A percentile compares a stretch with the other conserved stretches of the same genome.
phyloP scores from a whole-genome alignment of 1,140 invertebrate species.

The Brachionus asplanchnoidis region DNA sequence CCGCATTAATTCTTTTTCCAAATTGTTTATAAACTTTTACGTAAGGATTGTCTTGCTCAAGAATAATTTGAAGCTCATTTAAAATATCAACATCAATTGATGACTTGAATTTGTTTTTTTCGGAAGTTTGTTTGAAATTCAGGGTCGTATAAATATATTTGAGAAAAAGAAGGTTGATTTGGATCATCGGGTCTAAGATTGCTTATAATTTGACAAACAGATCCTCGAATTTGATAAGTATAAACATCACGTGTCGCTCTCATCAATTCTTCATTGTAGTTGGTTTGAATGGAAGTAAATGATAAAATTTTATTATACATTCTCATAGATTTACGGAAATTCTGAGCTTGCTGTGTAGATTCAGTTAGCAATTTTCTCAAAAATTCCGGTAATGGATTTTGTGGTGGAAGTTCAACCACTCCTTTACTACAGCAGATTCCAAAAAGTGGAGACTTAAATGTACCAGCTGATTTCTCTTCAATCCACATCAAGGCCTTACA shows the following conservation, averaged over 20 bases:
- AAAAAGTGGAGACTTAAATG: background rate
- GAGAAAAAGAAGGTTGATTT: background rate
- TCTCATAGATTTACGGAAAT: background rate
- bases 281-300: background rate
- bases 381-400: background rate
- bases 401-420: background rate
- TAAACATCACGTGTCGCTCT: background rate
- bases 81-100: background rate
- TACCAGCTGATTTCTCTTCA: background rate
- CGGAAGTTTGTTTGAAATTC: background rate
- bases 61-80: background rate
- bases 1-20: too few relatives aligned
- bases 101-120: background rate
- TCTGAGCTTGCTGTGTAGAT: background rate
- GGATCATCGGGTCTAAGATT: background rate
- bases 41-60: conserved; percentile 30
- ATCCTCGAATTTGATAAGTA: background rate
- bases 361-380: too few relatives aligned
- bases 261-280: background rate
- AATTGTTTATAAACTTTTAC: too few relatives aligned
- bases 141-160: conserved; percentile 16
- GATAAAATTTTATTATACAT: background rate
- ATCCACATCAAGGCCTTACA: background rate
- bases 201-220: background rate
- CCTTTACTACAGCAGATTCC: background rate